Base-by-base conservation (phyloP, 2,797 vertebrate species). In the Anomalospiza imberbis region DNA sequence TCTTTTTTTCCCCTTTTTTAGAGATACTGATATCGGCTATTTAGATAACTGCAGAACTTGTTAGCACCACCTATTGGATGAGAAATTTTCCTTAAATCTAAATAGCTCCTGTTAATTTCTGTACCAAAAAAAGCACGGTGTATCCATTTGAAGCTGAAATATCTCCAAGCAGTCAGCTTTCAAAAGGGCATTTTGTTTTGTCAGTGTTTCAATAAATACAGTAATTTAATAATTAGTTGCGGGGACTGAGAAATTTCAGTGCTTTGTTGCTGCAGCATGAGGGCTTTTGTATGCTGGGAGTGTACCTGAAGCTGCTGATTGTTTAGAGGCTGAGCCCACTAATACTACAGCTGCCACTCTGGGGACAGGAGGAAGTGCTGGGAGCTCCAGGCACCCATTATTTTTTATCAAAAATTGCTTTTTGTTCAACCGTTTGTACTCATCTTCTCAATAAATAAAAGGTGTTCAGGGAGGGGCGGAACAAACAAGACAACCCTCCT, bases 171-270 rank as follows among this genome's bases (percentile, higher is more conserved):
- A 94, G 73, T 17, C 68, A 32, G 63, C 72, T 92, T 95, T 92
- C 78, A 66, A 11, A 42, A 77, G 34, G 58, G 42, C 16, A 14
- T 91, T 94, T 93, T 42, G 54, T 93, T 89, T 88, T 51, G 71
- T 68, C 55, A 62, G 71, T 28, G 36, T 79, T 94, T 12, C 62
- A 67, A 62, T 84, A 85, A 93, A 88, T 85, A 72, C 1, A 67
- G 58, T 93, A 83, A 92, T 95, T 89, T 92, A 93, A 94, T 91
- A 93, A 95, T 88, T 81, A 83, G 72, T 55, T 82, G 72, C 3
- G 17, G 70, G n/a, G 63, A 57, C 6, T 26, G 62, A 84, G 92
- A 47, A 76, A 85, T 4, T 4, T 42, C 16, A 54, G 34, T 20
- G 11, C 77, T 74, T 81, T 3, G 5, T 53, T 65, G 45, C 63